Evolutionary conservation across 1,140 invertebrate genomes (phyloP).

Genomic region (Drosophila carrolli): DNA sequence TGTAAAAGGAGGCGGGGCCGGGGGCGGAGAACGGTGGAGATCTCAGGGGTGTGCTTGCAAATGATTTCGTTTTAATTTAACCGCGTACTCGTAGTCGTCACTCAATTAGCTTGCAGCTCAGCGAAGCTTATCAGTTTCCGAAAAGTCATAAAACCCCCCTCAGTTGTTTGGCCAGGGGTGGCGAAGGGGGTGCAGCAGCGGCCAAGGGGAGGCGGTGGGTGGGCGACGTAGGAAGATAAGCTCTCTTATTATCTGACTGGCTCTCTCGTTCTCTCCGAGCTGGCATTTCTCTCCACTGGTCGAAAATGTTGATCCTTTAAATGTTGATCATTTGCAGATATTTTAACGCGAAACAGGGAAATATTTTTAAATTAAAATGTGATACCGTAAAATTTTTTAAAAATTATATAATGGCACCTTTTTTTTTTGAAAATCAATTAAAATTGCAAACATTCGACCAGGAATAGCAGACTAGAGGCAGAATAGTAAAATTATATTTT

Average conservation of each 20-base stretch:
- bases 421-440: too few species aligned
- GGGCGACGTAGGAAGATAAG: constrained; percentile 48
- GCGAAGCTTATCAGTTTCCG: constrained; percentile 64
- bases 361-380: too few species aligned
- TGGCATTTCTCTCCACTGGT: constrained; percentile 2
- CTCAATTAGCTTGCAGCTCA: constrained; percentile 68
- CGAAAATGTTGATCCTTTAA: neutral
- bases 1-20: constrained; percentile 13
- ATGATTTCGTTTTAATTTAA: constrained; percentile 81
- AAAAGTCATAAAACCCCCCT: constrained; percentile 75
- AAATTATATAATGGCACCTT: too few species aligned
- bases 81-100: constrained; percentile 58
- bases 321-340: too few species aligned
- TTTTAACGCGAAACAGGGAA: too few species aligned
- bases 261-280: constrained; percentile 9
- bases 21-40: constrained; percentile 1
- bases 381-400: too few species aligned
- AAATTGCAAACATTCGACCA: too few species aligned
- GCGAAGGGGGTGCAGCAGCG: constrained; percentile 3
- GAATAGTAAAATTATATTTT: too few species aligned
- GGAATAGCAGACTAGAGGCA: too few species aligned
- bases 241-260: constrained; percentile 52
- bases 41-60: constrained; percentile 64
- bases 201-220: neutral
- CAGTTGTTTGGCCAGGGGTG: constrained; percentile 17